phyloP scores from a whole-genome alignment of 2,888 invertebrate species.

The Oscheius sp. region DNA sequence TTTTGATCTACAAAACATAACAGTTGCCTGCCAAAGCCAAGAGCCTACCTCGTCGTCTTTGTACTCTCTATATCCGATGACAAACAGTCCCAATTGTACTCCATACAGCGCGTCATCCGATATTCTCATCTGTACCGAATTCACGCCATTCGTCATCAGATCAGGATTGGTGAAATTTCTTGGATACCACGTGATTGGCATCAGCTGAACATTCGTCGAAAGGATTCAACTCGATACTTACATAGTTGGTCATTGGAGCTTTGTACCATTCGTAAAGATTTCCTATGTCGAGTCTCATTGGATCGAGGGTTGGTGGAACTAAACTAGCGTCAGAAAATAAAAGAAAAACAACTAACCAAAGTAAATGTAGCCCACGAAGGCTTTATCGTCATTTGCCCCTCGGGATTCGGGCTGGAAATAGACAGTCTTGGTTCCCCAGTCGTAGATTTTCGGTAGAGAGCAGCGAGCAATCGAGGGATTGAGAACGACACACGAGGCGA shows the following conservation, averaged over 20 bases:
- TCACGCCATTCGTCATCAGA: slow-evolving; percentile 48
- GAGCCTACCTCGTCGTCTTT: slow-evolving; percentile 62
- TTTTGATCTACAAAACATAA: slow-evolving; percentile 63
- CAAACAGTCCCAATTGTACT: slow-evolving; percentile 71
- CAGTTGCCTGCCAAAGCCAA: neutral
- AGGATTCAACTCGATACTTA: slow-evolving; percentile 36
- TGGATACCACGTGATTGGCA: slow-evolving; percentile 73
- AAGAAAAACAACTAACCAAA: slow-evolving; percentile 59
- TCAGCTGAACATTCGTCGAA: slow-evolving; percentile 58
- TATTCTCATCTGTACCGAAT: slow-evolving; percentile 57
- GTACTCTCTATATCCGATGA: slow-evolving; percentile 71
- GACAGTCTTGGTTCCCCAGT: slow-evolving; percentile 73
- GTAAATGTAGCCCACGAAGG: slow-evolving; percentile 73
- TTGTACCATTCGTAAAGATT: slow-evolving; percentile 72
- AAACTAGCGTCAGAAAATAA: slow-evolving; percentile 7
- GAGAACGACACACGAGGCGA: slow-evolving; percentile 67
- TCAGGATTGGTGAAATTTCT: slow-evolving; percentile 73
- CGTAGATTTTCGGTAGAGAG: slow-evolving; percentile 69
- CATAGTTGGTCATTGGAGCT: slow-evolving; percentile 65
- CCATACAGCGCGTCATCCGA: slow-evolving; percentile 69
- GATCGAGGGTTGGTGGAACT: slow-evolving; percentile 73
- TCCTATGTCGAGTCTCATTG: slow-evolving; percentile 71
- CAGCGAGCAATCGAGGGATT: slow-evolving; percentile 72
- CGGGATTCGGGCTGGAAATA: slow-evolving; percentile 71
- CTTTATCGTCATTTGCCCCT: slow-evolving; percentile 71